A percentile compares a stretch with the other conserved stretches of the same genome.
Evolutionary conservation across 2,888 invertebrate species (phyloP).

Genomic region (Rhingia rostrata): DNA sequence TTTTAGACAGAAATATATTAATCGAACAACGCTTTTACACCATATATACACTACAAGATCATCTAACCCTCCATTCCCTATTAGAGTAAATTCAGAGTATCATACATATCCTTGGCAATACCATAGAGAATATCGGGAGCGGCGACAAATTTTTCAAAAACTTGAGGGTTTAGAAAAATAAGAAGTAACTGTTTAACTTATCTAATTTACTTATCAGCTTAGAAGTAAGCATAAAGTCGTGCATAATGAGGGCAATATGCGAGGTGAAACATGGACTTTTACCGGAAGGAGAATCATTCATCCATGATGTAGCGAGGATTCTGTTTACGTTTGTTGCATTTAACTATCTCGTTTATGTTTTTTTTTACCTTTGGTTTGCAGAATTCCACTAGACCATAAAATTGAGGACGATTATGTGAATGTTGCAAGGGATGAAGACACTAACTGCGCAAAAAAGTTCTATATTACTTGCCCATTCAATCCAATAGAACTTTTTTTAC

Average conservation of each 20-base stretch:
- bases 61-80: too few species aligned
- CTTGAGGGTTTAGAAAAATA: conserved; percentile 77
- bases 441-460: conserved; percentile 18
- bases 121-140: conserved; percentile 78
- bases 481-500: conserved; percentile 2
- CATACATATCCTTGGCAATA: conserved; percentile 77
- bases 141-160: conserved; percentile 79
- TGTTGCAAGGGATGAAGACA: background rate
- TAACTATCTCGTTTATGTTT: background rate
- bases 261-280: conserved; percentile 86
- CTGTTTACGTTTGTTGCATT: conserved; percentile 85
- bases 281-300: conserved; percentile 86
- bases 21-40: conserved; percentile 23
- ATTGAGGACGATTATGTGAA: conserved; percentile 20
- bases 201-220: conserved; percentile 75
- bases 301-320: conserved; percentile 87
- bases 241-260: conserved; percentile 88
- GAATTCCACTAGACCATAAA: conserved; percentile 13
- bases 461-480: conserved; percentile 14
- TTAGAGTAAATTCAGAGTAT: too few species aligned
- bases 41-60: too few species aligned
- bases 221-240: conserved; percentile 81
- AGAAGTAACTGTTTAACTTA: background rate
- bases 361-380: background rate
- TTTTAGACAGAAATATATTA: too few species aligned